A percentile compares a stretch with the other conserved stretches of the same genome.
phyloP scores from a whole-genome alignment of 1,140 invertebrate genomes.

The Papilio aristodemus region DNA sequence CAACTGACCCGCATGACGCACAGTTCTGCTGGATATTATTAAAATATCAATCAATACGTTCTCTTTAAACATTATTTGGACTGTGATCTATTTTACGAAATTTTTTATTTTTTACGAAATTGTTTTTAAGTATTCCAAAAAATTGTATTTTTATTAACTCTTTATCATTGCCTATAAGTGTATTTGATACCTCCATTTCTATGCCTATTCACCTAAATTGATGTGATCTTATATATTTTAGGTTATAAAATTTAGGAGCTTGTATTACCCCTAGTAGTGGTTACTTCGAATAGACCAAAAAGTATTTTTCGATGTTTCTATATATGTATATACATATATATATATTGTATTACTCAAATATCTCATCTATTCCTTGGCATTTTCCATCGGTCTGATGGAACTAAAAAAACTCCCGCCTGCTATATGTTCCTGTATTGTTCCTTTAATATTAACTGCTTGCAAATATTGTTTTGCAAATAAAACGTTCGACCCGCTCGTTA shows the following conservation, averaged over 20 bases:
- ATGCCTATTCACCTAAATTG: constrained; percentile 4
- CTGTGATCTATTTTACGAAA: constrained; percentile 21
- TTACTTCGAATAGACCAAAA: constrained; percentile 14
- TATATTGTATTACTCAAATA: not conserved
- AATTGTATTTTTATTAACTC: not conserved
- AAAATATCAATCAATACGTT: constrained; percentile 1
- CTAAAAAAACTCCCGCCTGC: not conserved
- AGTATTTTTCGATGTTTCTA: constrained; percentile 21
- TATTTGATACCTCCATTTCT: constrained; percentile 10
- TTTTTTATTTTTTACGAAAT: not conserved
- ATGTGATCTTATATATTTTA: constrained; percentile 21
- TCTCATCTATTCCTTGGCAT: not conserved
- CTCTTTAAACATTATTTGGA: constrained; percentile 1
- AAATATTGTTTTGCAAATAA: constrained; percentile 7
- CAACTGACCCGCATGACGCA: not conserved
- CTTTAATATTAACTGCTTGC: not conserved
- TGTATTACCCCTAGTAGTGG: constrained; percentile 1
- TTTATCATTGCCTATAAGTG: constrained; percentile 14
- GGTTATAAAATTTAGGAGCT: constrained; percentile 22
- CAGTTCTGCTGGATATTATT: not conserved
- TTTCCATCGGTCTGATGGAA: not conserved
- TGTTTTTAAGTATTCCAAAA: not conserved
- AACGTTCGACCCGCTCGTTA: not conserved
- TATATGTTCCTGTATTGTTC: not conserved
- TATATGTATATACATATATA: no score